phyloP scores from a whole-genome alignment of 2,113 vertebrate genomes.

The Dolichotis patagonum region DNA sequence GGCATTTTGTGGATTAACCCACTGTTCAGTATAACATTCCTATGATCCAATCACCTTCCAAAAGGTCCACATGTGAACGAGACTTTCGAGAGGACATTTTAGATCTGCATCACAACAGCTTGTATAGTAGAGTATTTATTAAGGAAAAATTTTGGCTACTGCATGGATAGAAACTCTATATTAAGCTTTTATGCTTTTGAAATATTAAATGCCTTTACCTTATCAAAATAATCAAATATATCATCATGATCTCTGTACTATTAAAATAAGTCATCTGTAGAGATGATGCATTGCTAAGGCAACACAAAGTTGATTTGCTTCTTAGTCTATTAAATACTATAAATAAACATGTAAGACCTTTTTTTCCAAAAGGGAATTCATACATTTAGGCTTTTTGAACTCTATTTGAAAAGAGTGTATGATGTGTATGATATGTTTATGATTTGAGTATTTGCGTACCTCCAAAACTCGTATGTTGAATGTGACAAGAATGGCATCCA shows the following conservation, averaged over 20 bases:
- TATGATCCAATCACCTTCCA: neutral
- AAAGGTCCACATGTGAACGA: neutral
- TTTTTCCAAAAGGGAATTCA: neutral
- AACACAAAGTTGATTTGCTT: neutral
- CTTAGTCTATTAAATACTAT: neutral
- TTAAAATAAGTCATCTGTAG: neutral
- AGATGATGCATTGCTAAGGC: neutral
- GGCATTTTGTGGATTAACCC: neutral
- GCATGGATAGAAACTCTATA: neutral
- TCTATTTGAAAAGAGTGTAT: neutral
- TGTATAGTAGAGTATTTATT: neutral
- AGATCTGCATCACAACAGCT: neutral
- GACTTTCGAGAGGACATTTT: neutral
- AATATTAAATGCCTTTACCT: neutral
- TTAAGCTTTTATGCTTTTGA: neutral
- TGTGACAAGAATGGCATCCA: neutral
- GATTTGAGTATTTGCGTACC: neutral
- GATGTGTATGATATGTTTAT: neutral
- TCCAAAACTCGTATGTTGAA: neutral
- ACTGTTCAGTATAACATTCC: neutral
- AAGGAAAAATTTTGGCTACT: neutral
- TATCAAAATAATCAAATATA: neutral
- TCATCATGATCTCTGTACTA: neutral
- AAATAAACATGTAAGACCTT: neutral
- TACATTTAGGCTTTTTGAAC: neutral